phyloP scores from a whole-genome alignment of 2,888 invertebrate genomes.

The Oxyteleia sp. region DNA sequence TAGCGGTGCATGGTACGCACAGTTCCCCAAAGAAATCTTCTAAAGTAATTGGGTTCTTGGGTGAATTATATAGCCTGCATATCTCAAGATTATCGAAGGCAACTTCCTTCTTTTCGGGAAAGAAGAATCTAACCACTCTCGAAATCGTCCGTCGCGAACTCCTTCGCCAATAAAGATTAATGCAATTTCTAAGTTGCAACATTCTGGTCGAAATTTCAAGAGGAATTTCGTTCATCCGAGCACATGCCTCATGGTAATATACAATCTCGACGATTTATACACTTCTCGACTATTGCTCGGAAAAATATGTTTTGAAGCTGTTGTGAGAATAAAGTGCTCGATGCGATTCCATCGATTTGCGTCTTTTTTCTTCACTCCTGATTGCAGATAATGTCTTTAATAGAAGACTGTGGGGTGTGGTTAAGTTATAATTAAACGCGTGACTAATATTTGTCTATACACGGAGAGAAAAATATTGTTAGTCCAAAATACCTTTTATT shows the following conservation, averaged over 20 bases:
- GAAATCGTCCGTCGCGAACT: slow-evolving; percentile 63
- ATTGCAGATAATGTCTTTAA: not conserved
- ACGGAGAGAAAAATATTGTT: too few relatives aligned
- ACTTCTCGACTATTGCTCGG: slow-evolving; percentile 11
- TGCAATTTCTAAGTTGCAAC: slow-evolving; percentile 68
- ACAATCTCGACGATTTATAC: slow-evolving; percentile 60
- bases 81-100: slow-evolving; percentile 71
- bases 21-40: slow-evolving; percentile 69
- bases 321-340: slow-evolving; percentile 11
- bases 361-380: not conserved
- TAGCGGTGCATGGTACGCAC: slow-evolving; percentile 51
- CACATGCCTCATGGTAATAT: slow-evolving; percentile 48
- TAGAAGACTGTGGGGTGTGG: not conserved
- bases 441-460: too few relatives aligned
- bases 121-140: slow-evolving; percentile 64
- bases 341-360: not conserved
- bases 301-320: slow-evolving; percentile 32
- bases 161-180: slow-evolving; percentile 70
- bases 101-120: slow-evolving; percentile 50
- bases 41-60: slow-evolving; percentile 73
- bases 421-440: slow-evolving; percentile 1
- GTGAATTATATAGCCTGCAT: slow-evolving; percentile 68
- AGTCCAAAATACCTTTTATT: too few relatives aligned
- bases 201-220: slow-evolving; percentile 61
- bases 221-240: slow-evolving; percentile 41